A percentile compares a stretch with the other conserved stretches of the same genome.
Evolutionary conservation across 2,797 vertebrate species (phyloP).

Genomic region (Micropoecilia bifurca): DNA sequence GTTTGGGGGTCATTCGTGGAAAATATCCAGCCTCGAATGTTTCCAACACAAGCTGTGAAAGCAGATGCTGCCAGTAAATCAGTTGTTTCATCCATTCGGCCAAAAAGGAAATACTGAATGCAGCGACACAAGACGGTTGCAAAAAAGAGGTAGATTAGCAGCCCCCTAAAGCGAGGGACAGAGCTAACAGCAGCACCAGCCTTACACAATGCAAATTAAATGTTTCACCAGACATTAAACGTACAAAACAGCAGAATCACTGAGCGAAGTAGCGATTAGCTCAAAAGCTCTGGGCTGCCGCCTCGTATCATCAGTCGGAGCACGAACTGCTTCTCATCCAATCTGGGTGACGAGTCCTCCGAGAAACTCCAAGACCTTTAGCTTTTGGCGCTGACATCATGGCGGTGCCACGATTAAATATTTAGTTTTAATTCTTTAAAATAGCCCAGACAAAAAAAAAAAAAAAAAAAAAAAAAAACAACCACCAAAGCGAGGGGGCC

Average conservation of each 20-base stretch:
- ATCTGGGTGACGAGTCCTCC: slow-evolving; percentile 63
- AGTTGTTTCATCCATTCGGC: neutral
- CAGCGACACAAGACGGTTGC: slow-evolving; percentile 3
- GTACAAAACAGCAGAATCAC: slow-evolving; percentile 52
- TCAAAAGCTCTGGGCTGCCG: slow-evolving; percentile 46
- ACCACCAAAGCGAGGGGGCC: no score
- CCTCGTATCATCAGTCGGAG: slow-evolving; percentile 58
- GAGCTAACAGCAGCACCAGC: neutral
- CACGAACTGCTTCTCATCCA: slow-evolving; percentile 63
- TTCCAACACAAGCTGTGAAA: slow-evolving; percentile 17
- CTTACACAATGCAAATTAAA: slow-evolving; percentile 25
- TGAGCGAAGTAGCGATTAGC: slow-evolving; percentile 39
- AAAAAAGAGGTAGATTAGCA: slow-evolving; percentile 12
- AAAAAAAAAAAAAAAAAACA: no score
- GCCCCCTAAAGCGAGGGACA: neutral
- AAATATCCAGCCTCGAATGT: slow-evolving; percentile 14
- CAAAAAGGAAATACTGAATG: slow-evolving; percentile 4
- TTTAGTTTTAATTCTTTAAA: neutral
- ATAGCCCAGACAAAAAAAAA: neutral
- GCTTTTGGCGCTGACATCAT: slow-evolving; percentile 32
- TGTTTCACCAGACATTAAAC: slow-evolving; percentile 36
- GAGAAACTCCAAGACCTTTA: slow-evolving; percentile 52
- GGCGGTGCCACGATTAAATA: slow-evolving; percentile 15
- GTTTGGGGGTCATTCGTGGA: slow-evolving; percentile 48
- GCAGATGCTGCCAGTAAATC: slow-evolving; percentile 13